Evolutionary conservation across 2,888 invertebrate species (phyloP).

Genomic region (Orthosia gothica): DNA sequence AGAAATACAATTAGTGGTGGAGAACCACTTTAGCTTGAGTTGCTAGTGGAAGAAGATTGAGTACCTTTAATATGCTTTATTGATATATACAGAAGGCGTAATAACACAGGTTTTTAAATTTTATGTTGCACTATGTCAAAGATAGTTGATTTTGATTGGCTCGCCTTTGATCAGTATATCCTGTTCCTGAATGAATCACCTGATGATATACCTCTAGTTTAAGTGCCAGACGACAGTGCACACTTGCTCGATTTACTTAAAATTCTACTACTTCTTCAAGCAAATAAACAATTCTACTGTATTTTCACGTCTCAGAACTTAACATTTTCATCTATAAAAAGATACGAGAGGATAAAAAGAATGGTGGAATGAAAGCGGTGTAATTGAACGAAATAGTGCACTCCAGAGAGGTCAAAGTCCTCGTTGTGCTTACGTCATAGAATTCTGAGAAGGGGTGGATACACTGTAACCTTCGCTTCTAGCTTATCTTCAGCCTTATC

Average conservation of each 20-base stretch:
- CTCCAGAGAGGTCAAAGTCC: constrained; percentile 56
- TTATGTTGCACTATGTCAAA: not conserved
- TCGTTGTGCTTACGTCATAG: constrained; percentile 53
- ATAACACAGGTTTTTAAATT: not conserved
- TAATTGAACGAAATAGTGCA: constrained; percentile 46
- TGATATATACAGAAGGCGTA: not conserved
- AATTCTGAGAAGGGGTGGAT: constrained; percentile 37
- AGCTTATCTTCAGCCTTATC: no score
- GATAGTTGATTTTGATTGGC: not conserved
- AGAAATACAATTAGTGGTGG: constrained; percentile 52
- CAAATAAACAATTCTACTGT: constrained; percentile 18
- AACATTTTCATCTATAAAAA: constrained; percentile 37
- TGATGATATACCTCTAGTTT: not conserved
- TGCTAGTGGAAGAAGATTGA: constrained; percentile 6
- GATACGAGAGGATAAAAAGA: constrained; percentile 31
- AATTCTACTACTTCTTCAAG: not conserved
- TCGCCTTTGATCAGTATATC: not conserved
- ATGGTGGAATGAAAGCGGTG: constrained; percentile 34
- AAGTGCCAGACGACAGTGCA: not conserved
- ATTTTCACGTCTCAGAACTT: constrained; percentile 17
- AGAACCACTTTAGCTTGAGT: constrained; percentile 29
- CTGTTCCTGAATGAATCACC: no score
- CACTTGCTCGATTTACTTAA: not conserved
- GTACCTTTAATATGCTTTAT: constrained; percentile 5
- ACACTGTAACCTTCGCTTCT: constrained; percentile 51